Percentiles rank a stretch among this genome's conserved stretches.
These are phyloP conservation scores for Liodrosophila aerea DNA, from an alignment of 2,888 invertebrate genomes.

Conservation along the genomic window DNA sequence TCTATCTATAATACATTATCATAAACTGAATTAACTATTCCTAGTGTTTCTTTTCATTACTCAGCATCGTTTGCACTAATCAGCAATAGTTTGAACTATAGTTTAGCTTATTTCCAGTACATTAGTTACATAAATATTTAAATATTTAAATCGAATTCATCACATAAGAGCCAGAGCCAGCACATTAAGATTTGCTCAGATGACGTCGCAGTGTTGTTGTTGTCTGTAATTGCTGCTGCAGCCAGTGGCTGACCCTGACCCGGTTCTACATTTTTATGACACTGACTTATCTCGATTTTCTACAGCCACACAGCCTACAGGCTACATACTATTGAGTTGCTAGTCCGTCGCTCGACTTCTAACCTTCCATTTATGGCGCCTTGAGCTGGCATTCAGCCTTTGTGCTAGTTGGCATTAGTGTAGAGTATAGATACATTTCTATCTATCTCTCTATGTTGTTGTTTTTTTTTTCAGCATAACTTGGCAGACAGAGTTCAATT, in stretches of 20 bases:
- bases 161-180: background rate
- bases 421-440: too few relatives aligned
- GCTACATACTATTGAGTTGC: slow-evolving; percentile 6
- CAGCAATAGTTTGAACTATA: background rate
- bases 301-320: background rate
- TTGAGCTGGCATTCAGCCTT: slow-evolving; percentile 4
- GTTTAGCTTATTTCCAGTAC: background rate
- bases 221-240: too few relatives aligned
- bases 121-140: slow-evolving; percentile 1
- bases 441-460: background rate
- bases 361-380: slow-evolving; percentile 19
- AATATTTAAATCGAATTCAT: background rate
- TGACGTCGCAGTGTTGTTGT: slow-evolving; percentile 6
- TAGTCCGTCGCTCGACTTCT: slow-evolving; percentile 14
- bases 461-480: slow-evolving; percentile 23
- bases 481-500: slow-evolving; percentile 60
- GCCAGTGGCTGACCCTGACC: slow-evolving; percentile 73
- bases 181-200: slow-evolving; percentile 38
- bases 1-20: too few relatives aligned
- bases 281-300: slow-evolving; percentile 30
- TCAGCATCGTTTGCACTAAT: too few relatives aligned
- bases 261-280: slow-evolving; percentile 66
- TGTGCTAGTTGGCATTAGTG: background rate
- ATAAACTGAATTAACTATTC: too few relatives aligned
- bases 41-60: too few relatives aligned